Percentiles rank a stretch among this genome's conserved stretches.
phyloP scores from a whole-genome alignment of 2,888 invertebrate genomes.

The Protophormia terraenovae region DNA sequence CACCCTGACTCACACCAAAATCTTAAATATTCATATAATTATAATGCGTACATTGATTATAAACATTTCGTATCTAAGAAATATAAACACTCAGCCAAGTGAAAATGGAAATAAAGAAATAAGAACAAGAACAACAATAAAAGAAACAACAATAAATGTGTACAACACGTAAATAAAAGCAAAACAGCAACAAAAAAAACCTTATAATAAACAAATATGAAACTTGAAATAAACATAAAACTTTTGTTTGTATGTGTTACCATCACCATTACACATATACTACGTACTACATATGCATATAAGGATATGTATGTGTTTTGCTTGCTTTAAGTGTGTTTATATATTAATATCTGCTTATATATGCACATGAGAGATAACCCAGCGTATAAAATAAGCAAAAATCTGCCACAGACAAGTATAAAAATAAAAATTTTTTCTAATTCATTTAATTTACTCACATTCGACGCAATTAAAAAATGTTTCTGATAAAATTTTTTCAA shows the following conservation, averaged over 20 bases:
- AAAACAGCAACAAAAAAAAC: conserved; percentile 13
- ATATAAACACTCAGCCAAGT: not conserved
- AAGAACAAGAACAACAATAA: conserved; percentile 5
- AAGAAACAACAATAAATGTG: not conserved
- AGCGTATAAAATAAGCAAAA: no score
- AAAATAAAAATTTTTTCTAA: no score
- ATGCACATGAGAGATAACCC: no score
- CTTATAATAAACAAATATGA: conserved; percentile 14
- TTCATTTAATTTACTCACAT: no score
- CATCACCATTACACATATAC: not conserved
- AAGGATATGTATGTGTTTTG: no score
- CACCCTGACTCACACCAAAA: not conserved
- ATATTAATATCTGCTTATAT: no score
- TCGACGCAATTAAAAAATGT: no score
- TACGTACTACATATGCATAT: not conserved
- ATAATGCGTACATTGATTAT: not conserved
- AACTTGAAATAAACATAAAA: conserved; percentile 15
- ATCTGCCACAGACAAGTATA: no score
- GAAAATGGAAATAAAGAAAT: not conserved
- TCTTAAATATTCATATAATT: not conserved
- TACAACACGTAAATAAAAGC: conserved; percentile 24
- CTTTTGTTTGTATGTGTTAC: not conserved
- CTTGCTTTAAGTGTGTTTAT: no score
- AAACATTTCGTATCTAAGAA: conserved; percentile 2
- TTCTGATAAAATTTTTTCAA: no score